Percentiles rank a stretch among this genome's conserved stretches.
Evolutionary conservation across 92 coral and sea anemone genomes (phyloP).

Genomic region (Epizoanthus ramosus): DNA sequence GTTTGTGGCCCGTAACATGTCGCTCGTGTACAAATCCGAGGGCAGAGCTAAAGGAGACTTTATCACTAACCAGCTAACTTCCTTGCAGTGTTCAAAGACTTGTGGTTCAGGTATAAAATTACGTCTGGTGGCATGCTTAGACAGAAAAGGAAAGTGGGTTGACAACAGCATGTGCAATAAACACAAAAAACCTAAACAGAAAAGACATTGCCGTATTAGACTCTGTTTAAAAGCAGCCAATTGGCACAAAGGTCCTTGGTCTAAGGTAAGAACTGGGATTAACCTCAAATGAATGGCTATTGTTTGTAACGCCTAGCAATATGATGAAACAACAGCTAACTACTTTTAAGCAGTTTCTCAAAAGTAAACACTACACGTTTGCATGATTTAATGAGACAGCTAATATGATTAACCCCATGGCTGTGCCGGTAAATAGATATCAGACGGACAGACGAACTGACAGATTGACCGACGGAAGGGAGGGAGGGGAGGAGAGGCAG

Average conservation of each 20-base stretch:
- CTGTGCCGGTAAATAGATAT: neutral
- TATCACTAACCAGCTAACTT: constrained; percentile 13
- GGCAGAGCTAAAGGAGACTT: neutral
- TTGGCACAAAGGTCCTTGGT: constrained; percentile 89
- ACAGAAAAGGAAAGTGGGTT: constrained; percentile 24
- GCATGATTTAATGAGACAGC: neutral
- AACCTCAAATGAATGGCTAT: neutral
- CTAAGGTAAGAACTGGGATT: constrained; percentile 59
- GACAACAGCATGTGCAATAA: constrained; percentile 34
- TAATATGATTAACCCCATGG: neutral
- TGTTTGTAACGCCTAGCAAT: neutral
- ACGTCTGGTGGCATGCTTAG: constrained; percentile 68
- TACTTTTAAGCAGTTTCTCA: neutral
- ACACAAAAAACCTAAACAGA: constrained; percentile 43
- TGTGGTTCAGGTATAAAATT: constrained; percentile 77
- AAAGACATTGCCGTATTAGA: constrained; percentile 37
- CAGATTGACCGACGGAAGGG: too few relatives aligned
- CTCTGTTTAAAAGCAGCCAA: constrained; percentile 40
- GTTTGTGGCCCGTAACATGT: neutral
- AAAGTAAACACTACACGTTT: neutral
- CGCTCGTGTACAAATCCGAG: neutral
- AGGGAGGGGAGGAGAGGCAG: too few relatives aligned
- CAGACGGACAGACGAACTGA: neutral
- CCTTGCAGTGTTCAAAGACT: constrained; percentile 83
- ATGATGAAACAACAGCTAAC: neutral